Evolutionary conservation across 2,113 vertebrate species (phyloP).

Genomic region (Acanthisitta chloris): DNA sequence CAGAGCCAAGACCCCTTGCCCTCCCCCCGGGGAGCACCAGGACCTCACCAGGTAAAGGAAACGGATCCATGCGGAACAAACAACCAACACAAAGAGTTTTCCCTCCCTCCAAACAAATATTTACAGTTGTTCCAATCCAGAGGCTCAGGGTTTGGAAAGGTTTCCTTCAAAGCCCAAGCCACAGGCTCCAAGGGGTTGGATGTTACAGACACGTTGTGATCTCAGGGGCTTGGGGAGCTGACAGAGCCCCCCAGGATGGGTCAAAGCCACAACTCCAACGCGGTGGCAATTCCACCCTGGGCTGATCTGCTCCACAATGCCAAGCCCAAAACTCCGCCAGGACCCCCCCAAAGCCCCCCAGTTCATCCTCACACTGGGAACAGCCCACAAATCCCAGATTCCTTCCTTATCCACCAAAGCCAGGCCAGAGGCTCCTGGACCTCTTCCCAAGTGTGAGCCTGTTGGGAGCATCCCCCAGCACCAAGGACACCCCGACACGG

Average conservation of each 20-base stretch:
- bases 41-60: neutral
- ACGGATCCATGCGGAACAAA: neutral
- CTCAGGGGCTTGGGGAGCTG: neutral
- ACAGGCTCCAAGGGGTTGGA: neutral
- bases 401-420: rapidly evolving
- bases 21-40: rapidly evolving
- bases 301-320: neutral
- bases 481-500: neutral
- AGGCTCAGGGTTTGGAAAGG: neutral
- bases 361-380: neutral
- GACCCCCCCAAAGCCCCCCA: neutral
- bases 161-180: neutral
- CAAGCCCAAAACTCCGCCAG: neutral
- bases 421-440: neutral
- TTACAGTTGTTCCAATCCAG: neutral
- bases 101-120: neutral
- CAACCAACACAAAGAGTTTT: neutral
- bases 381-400: neutral
- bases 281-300: neutral
- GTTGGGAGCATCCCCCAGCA: neutral
- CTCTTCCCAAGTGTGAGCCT: neutral
- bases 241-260: rapidly evolving
- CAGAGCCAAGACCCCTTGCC: neutral
- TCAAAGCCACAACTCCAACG: neutral
- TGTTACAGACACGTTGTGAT: neutral